phyloP scores from a whole-genome alignment of 2,888 invertebrate genomes.

The Sceliomorpha sp. region DNA sequence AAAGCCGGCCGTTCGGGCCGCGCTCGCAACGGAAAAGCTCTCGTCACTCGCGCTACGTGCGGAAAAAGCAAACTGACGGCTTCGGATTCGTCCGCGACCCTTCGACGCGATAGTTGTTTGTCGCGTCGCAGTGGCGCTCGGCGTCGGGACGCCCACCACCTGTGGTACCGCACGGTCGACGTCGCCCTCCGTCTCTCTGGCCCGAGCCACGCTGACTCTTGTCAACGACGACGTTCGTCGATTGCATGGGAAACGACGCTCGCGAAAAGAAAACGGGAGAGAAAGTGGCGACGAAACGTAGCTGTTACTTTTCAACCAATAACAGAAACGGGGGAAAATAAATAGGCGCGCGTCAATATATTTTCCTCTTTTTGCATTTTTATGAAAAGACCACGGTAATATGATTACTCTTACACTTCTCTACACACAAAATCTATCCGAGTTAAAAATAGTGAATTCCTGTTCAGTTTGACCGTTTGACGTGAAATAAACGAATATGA shows the following conservation, averaged over 20 bases:
- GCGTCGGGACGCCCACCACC: slow-evolving; percentile 73
- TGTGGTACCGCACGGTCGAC: slow-evolving; percentile 65
- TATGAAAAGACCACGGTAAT: too few relatives aligned
- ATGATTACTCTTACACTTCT: too few relatives aligned
- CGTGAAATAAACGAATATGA: too few relatives aligned
- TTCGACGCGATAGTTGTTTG: slow-evolving; percentile 62
- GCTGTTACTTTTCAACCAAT: too few relatives aligned
- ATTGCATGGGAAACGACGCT: slow-evolving; percentile 1
- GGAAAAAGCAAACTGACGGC: slow-evolving; percentile 57
- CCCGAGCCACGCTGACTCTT: slow-evolving; percentile 7
- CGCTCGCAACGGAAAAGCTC: slow-evolving; percentile 55
- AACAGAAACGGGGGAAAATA: slow-evolving; percentile 8
- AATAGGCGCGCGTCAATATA: too few relatives aligned
- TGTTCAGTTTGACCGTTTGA: too few relatives aligned
- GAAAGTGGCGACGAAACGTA: slow-evolving; percentile 12
- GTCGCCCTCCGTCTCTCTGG: slow-evolving; percentile 26
- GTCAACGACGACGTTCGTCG: neutral
- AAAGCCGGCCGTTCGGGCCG: slow-evolving; percentile 29
- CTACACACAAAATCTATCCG: too few relatives aligned
- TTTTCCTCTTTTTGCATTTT: too few relatives aligned
- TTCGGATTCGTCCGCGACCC: slow-evolving; percentile 46
- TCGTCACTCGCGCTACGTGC: slow-evolving; percentile 33
- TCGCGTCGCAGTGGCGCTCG: slow-evolving; percentile 66
- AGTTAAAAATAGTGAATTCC: too few relatives aligned
- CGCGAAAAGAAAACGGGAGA: neutral